These are phyloP conservation scores for Acipenser transmontanus DNA, from an alignment of 2,797 vertebrate genomes.

Conservation along the genomic window DNA sequence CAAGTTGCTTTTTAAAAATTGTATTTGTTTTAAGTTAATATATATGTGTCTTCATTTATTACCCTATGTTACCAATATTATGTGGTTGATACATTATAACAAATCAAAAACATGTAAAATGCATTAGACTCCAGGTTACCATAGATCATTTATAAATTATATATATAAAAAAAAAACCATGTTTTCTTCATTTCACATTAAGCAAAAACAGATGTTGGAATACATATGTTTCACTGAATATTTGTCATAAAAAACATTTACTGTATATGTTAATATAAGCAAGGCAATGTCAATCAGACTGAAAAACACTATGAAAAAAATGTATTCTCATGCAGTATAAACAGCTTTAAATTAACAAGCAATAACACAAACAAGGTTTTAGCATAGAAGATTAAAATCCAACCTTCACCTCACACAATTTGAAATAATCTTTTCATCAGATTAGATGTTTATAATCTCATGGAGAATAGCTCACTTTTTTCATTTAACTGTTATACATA, in stretches of 20 bases:
- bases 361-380: constrained; percentile 12
- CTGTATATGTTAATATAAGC: constrained; percentile 10
- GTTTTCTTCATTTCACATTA: not conserved
- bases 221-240: constrained; percentile 10
- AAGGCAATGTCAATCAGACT: not conserved
- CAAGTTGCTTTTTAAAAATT: too few relatives aligned
- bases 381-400: constrained; percentile 9
- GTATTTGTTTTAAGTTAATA: too few relatives aligned
- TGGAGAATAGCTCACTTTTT: constrained; percentile 13
- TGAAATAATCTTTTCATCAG: constrained; percentile 16
- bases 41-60: too few relatives aligned
- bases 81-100: too few relatives aligned
- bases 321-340: not conserved
- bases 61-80: too few relatives aligned
- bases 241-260: constrained; percentile 12
- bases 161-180: not conserved
- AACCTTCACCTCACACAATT: constrained; percentile 9
- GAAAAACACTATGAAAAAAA: too few relatives aligned
- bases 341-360: not conserved
- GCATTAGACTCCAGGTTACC: too few relatives aligned
- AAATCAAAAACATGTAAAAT: too few relatives aligned
- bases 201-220: not conserved
- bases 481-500: constrained; percentile 11
- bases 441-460: constrained; percentile 8
- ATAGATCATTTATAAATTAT: too few relatives aligned